phyloP scores from a whole-genome alignment of 2,797 vertebrate genomes.

The Eulemur mongoz region DNA sequence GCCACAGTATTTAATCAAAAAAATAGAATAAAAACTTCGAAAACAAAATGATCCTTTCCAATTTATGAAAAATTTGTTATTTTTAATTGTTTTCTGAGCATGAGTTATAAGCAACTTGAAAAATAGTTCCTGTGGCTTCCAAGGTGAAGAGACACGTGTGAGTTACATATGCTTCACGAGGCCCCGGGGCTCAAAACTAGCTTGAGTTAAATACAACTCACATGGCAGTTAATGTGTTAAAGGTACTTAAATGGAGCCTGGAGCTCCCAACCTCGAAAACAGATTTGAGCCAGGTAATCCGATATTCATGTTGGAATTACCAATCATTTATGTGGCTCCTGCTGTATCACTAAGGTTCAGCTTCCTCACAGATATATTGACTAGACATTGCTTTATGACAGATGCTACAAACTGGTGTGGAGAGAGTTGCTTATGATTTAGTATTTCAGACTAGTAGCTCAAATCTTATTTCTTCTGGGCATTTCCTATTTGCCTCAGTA shows the following conservation, averaged over 20 bases:
- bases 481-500: slow-evolving; percentile 12
- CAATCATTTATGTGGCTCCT: not conserved
- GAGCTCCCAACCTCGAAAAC: slow-evolving; percentile 11
- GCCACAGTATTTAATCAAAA: too few species aligned
- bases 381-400: not conserved
- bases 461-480: not conserved
- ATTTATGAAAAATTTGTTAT: too few species aligned
- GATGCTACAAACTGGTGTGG: not conserved
- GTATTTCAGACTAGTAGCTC: not conserved
- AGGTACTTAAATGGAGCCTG: not conserved
- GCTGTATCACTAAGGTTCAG: not conserved
- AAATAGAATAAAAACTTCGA: too few species aligned
- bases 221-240: not conserved
- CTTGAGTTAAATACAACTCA: too few species aligned
- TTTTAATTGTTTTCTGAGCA: too few species aligned
- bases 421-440: not conserved
- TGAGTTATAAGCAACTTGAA: too few species aligned
- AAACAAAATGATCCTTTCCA: too few species aligned
- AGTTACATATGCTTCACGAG: too few species aligned
- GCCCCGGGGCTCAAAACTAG: too few species aligned
- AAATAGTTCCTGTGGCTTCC: too few species aligned
- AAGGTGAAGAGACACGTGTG: too few species aligned
- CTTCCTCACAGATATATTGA: not conserved
- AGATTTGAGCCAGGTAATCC: not conserved
- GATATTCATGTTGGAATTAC: not conserved